Base-by-base conservation (phyloP, 2,113 vertebrate species). In the Ardeotis arabs region DNA sequence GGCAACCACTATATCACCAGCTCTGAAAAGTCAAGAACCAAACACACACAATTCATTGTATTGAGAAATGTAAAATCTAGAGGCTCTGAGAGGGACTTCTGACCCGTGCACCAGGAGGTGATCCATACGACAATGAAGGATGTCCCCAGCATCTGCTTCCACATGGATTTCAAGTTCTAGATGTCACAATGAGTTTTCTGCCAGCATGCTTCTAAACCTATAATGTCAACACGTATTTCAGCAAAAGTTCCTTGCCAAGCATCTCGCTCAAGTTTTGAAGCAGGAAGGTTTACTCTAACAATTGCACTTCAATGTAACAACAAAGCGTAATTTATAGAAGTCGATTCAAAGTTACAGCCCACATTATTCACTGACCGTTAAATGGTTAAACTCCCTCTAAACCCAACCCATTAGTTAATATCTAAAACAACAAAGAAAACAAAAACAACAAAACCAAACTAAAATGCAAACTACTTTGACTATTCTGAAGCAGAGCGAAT, bases 151-250 rank as follows among this genome's bases (percentile, higher is more conserved):
- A 27, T 4, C 73, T 9, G 1, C 66, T 24, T 10, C 64, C 18
- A 19, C 35, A 1, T 0, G 3, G 33, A 5, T 21, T 21, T 15
- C 37, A 10, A 4, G 35, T 22, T n/a, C 25, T 12, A 16, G 59
- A 17, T 23, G 33, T 44, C 19, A 6, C n/a, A 25, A 2, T 1
- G 41, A 68, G 12, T 24, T 7, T 22, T 17, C 39, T 39, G n/a
- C 41, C 56, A 31, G 10, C 9, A 4, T 23, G 20, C 21, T 23
- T 17, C 60, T 21, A 4, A 25, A 28, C 20, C 20, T 29, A 0
- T 9, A 8, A 14, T 2, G 9, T 16, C 56, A 86, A 22, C 3
- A 4, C 4, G 10, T 28, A 15, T 15, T 12, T 23, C 49, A n/a
- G 60, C 35, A 35, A 1, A 67, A 50, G 27, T 3, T 39, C n/a